A percentile compares a stretch with the other conserved stretches of the same genome.
Conservation (phyloP, 2,797 vertebrate genomes). For the Antennarius maculatus region DNA sequence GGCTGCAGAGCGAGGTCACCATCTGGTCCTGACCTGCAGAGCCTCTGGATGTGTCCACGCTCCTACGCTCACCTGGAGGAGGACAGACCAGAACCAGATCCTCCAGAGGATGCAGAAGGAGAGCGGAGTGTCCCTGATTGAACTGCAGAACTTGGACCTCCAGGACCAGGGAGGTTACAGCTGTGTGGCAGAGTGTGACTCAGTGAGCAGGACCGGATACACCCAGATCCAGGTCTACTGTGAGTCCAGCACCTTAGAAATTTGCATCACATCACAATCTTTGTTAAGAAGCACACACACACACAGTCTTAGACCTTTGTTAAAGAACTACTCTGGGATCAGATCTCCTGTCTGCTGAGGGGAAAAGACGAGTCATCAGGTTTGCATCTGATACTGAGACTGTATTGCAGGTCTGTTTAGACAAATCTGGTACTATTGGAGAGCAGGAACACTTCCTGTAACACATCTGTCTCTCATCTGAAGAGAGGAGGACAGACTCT, state of each 20-base stretch:
- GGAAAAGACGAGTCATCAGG: no score
- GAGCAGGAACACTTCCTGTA: not conserved
- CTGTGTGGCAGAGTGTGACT: constrained; percentile 83
- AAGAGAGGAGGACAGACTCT: constrained; percentile 11
- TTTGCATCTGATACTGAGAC: not conserved
- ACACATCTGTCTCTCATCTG: constrained; percentile 16
- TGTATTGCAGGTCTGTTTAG: constrained; percentile 1
- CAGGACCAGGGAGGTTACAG: constrained; percentile 79
- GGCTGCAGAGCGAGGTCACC: constrained; percentile 73
- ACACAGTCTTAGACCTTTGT: no score
- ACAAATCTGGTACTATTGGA: not conserved
- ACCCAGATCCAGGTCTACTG: constrained; percentile 82
- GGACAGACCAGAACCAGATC: constrained; percentile 54
- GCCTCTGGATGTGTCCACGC: constrained; percentile 75
- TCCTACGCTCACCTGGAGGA: constrained; percentile 84
- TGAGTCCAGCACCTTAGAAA: constrained; percentile 77
- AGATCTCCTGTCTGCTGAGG: no score
- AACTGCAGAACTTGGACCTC: constrained; percentile 75
- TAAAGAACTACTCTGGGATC: no score
- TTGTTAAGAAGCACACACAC: no score
- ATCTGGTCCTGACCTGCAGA: constrained; percentile 78
- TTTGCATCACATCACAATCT: not conserved
- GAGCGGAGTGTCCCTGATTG: constrained; percentile 72
- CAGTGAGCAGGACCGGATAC: constrained; percentile 40
- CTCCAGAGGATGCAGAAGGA: constrained; percentile 50